Base-by-base conservation (phyloP, 1,140 invertebrate genomes). In the Anastrepha obliqua region DNA sequence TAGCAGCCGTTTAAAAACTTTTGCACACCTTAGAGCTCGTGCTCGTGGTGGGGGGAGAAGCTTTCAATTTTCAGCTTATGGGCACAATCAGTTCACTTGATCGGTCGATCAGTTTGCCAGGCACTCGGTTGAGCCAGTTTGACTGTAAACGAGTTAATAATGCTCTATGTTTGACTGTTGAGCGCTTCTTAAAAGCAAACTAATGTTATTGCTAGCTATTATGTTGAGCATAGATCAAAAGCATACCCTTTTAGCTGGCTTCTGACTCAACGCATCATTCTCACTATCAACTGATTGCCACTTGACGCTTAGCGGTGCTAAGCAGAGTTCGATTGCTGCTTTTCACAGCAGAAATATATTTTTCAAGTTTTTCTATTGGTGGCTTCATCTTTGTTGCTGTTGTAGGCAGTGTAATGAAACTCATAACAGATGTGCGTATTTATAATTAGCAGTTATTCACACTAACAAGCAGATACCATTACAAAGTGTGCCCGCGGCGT, bases 1-100 rank as follows among this genome's bases (percentile, higher is more conserved):
- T 3, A 81, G 51, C 74, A 74, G 74, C 7, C 74, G 51, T 55
- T 47, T 17, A 74, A 74, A 42, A 81, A 81, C 42, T 81, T 81
- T 81, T 81, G 47, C 17, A 81, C 47, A 81, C 74, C 74, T 81
- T 81, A n/a, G 39, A 15, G 67, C 42, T 74, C 4, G 67, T 11
- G 60, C 5, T 15, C 15, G 60, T 62, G 11, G 51, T 8, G 51
- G 51, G 4, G 13, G 17, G 67, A 3, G 42, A 17, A 74, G 42
- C 67, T 8, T 74, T 74, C 67, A 39, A 74, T 47, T 44, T 74
- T 74, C 17, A 15, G 42, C 44, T 74, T 74, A 74, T 29, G 29
- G 11, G 29, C 64, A 67, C 67, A 74, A 74, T 74, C 67, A 47
- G 15, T 7, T 44, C 67, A 13, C 13, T 74, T 74, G 67, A 74